These are phyloP conservation scores for Abrostola tripartita DNA, from an alignment of 2,888 invertebrate species.

Conservation along the genomic window DNA sequence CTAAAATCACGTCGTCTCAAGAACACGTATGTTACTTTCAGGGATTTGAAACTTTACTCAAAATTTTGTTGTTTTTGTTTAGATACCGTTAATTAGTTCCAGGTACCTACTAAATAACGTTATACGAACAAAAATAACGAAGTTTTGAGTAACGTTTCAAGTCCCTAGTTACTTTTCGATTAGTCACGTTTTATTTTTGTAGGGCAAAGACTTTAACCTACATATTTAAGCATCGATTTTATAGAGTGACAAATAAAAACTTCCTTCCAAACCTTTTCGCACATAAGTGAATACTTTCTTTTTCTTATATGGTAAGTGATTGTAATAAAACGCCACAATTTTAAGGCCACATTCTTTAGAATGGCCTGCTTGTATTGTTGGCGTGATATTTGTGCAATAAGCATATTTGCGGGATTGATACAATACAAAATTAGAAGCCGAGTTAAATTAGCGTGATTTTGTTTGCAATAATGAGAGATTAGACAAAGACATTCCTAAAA, in stretches of 20 bases:
- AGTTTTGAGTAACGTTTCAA: no score
- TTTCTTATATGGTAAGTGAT: slow-evolving; percentile 30
- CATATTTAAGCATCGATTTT: slow-evolving; percentile 26
- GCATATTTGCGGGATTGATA: slow-evolving; percentile 22
- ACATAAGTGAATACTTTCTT: slow-evolving; percentile 41
- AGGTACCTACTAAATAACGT: no score
- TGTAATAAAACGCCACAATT: slow-evolving; percentile 29
- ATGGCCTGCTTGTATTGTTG: slow-evolving; percentile 12
- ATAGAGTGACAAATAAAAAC: slow-evolving; percentile 29
- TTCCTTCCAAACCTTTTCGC: slow-evolving; percentile 45
- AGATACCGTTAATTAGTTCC: no score
- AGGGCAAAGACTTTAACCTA: slow-evolving; percentile 48
- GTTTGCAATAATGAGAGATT: no score
- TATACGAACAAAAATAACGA: no score
- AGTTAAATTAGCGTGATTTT: no score
- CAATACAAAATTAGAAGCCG: slow-evolving; percentile 12
- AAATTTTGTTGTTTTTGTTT: no score
- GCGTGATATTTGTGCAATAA: slow-evolving; percentile 8
- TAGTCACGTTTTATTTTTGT: slow-evolving; percentile 36
- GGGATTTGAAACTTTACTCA: no score
- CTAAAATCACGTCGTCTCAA: slow-evolving; percentile 16
- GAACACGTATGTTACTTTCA: slow-evolving; percentile 15
- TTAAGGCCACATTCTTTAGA: slow-evolving; percentile 15
- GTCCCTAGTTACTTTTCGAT: no score
- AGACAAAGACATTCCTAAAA: no score